Conservation (phyloP, 2,113 vertebrate species). For the Podarcis raffonei region DNA sequence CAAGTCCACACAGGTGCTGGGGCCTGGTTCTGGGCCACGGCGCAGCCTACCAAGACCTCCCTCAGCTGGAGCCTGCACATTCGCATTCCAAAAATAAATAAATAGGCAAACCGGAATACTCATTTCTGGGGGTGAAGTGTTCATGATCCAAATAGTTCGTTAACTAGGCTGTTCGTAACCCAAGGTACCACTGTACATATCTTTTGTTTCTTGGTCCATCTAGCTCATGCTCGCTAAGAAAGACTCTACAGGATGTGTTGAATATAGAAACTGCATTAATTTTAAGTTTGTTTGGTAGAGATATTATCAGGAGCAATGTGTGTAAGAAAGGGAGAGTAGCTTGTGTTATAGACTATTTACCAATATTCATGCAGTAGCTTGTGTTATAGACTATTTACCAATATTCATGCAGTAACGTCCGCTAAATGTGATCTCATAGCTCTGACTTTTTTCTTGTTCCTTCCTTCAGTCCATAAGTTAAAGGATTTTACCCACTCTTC, state of each 20-base stretch:
- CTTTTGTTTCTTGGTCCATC: not conserved
- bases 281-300: not conserved
- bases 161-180: too few relatives aligned
- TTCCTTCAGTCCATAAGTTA: not conserved
- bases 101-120: too few relatives aligned
- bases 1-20: too few relatives aligned
- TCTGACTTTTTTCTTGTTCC: constrained; percentile 2
- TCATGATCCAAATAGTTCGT: too few relatives aligned
- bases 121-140: too few relatives aligned
- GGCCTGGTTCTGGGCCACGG: too few relatives aligned
- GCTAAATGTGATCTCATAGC: not conserved
- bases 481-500: not conserved
- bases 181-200: too few relatives aligned
- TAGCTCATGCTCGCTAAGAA: not conserved
- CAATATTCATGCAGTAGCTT: not conserved
- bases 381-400: not conserved
- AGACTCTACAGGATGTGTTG: not conserved
- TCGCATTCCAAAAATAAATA: too few relatives aligned
- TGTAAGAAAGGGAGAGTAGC: too few relatives aligned
- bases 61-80: too few relatives aligned
- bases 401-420: not conserved
- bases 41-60: too few relatives aligned
- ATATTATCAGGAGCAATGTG: not conserved
- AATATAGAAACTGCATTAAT: not conserved
- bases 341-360: not conserved